Evolutionary conservation across 2,113 vertebrate species (phyloP).

Genomic region (Malurus alboscapulatus): DNA sequence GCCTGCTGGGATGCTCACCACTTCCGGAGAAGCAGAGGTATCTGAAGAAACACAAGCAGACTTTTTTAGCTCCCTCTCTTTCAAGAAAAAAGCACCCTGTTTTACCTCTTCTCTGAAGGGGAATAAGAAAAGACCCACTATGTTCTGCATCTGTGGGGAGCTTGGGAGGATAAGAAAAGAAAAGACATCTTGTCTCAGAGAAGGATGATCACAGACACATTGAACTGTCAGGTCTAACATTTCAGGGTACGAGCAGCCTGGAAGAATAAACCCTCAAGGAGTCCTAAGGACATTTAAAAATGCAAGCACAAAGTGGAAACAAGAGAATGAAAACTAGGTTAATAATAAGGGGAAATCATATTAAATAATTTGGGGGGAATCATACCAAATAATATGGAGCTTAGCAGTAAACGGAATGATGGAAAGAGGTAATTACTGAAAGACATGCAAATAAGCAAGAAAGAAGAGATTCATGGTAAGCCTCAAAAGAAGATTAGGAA

Average conservation of each 20-base stretch:
- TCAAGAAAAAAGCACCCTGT: not conserved
- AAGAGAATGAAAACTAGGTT: not conserved
- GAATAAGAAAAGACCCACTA: not conserved
- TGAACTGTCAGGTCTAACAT: not conserved
- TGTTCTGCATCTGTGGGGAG: not conserved
- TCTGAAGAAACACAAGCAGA: not conserved
- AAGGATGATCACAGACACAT: not conserved
- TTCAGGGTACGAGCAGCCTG: not conserved
- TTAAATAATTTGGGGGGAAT: not conserved
- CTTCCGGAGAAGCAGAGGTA: not conserved
- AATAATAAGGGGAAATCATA: not conserved
- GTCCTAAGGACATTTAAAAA: not conserved
- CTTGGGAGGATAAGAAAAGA: not conserved
- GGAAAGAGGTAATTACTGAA: not conserved
- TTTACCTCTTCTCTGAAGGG: not conserved
- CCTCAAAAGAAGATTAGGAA: not conserved
- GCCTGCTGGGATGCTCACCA: not conserved
- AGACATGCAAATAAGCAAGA: not conserved
- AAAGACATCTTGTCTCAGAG: not conserved
- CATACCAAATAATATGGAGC: not conserved
- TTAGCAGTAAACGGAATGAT: not conserved
- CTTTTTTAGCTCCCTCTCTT: rapidly evolving
- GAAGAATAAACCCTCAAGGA: not conserved
- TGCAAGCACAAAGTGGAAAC: not conserved
- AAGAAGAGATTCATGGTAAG: not conserved